These are phyloP conservation scores for Coilia nasus DNA, from an alignment of 2,797 vertebrate species.

Conservation along the genomic window DNA sequence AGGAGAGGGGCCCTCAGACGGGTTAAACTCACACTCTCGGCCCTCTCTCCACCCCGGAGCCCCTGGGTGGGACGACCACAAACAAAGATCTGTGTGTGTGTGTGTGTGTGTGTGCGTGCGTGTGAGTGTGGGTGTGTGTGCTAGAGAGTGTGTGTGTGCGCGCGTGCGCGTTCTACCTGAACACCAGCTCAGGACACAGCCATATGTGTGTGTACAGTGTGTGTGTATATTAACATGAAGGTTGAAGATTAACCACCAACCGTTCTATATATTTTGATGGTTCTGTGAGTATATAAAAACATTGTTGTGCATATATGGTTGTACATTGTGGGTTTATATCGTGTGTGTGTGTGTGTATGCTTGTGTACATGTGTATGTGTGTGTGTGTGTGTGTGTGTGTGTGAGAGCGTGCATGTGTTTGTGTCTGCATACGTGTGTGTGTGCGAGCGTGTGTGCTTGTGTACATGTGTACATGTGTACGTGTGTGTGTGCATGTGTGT, in stretches of 20 bases:
- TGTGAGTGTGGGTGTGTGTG: slow-evolving; percentile 2
- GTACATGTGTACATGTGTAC: too few relatives aligned
- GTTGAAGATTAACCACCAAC: too few relatives aligned
- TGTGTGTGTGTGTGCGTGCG: slow-evolving; percentile 23
- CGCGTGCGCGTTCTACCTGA: background rate
- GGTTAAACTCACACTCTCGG: slow-evolving; percentile 41
- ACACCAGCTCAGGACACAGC: background rate
- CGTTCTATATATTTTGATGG: too few relatives aligned
- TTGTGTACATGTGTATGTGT: background rate
- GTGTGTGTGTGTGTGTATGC: slow-evolving; percentile 1
- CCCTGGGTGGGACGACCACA: slow-evolving; percentile 40
- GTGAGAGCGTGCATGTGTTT: too few relatives aligned
- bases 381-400: too few relatives aligned
- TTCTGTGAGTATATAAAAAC: slow-evolving; percentile 28
- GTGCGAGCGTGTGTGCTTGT: background rate
- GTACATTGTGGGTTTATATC: too few relatives aligned
- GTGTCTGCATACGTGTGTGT: too few relatives aligned
- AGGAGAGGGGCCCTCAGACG: slow-evolving; percentile 32
- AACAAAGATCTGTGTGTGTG: slow-evolving; percentile 24
- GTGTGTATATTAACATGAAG: background rate
- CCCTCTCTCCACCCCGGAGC: slow-evolving; percentile 29
- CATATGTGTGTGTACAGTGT: slow-evolving; percentile 49
- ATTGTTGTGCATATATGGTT: too few relatives aligned
- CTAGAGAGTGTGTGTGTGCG: background rate
- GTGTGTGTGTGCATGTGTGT: background rate